Base-by-base conservation (phyloP, 2,888 invertebrate genomes). In the Drosophila monieri region DNA sequence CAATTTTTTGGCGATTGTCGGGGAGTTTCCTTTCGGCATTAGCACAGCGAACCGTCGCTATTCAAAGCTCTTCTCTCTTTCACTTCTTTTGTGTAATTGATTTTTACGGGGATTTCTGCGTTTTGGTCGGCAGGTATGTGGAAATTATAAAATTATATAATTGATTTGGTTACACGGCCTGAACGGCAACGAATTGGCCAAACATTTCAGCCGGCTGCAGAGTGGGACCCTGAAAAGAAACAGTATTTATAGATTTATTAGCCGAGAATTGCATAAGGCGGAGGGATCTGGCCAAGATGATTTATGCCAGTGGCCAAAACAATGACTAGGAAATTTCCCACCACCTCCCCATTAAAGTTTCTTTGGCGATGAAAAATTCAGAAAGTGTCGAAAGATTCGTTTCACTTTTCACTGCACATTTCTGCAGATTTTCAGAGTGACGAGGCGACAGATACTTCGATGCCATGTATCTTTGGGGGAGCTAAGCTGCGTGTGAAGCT, bases 251-350 rank as follows among this genome's bases (percentile, higher is more conserved):
- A 49, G 35, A 64, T 71, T 53, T 55, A 71, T 66, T 69, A 65
- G 55, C 30, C 27, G 21, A 51, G 51, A 71, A 79, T 85, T 85
- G 65, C 81, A 79, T 71, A 43, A 81, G 18, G 8, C 8, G 10
- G 37, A 12, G 41, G 56, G 51, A 46, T 66, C 35, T 67, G 52
- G 73, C 35, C 39, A 41, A 80, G 56, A 71, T 71, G 56, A 80
- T 76, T 78, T 81, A 70, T 78, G 65, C 77, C 61, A 52, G 30
- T 49, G 49, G 35, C 43, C 67, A 35, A 62, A 65, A 81, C 80
- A 81, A 81, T 85, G 85, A 65, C 67, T 44, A 60, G 73, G 58
- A 76, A 78, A 76, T 76, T 85, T 81, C 80, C 79, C 80, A 81
- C 64, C 35, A 59, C 49, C 5, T 14, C n/a, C 35, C 52, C 74